These are phyloP conservation scores for Scylla paramamosain DNA, from an alignment of 1,140 invertebrate genomes.

Conservation along the genomic window DNA sequence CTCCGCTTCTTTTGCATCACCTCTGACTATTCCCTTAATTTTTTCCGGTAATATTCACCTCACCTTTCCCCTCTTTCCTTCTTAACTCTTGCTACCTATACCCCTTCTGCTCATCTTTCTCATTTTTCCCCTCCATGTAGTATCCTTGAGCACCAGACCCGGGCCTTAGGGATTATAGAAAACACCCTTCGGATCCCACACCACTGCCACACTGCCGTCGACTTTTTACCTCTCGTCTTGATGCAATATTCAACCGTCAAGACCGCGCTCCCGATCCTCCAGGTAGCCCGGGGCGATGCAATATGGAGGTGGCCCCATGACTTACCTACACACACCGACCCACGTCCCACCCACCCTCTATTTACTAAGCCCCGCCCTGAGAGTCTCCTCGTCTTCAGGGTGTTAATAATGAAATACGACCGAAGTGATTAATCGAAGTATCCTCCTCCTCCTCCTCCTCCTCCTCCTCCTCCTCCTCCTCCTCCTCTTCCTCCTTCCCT, in stretches of 20 bases:
- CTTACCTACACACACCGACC: neutral
- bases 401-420: neutral
- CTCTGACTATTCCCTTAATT: neutral
- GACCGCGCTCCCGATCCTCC: neutral
- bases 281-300: neutral
- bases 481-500: too few relatives aligned
- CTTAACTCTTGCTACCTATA: neutral
- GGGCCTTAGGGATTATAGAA: neutral
- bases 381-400: neutral
- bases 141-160: neutral
- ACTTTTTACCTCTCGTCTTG: neutral
- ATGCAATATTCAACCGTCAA: constrained; percentile 2
- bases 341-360: neutral
- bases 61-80: neutral
- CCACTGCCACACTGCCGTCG: neutral
- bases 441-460: neutral
- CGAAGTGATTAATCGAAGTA: neutral
- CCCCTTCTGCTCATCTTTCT: neutral
- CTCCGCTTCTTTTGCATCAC: neutral
- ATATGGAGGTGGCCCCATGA: neutral
- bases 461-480: too few relatives aligned
- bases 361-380: neutral
- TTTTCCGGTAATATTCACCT: neutral
- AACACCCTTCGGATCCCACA: neutral
- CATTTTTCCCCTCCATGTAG: neutral